A percentile compares a stretch with the other conserved stretches of the same genome.
Conservation (phyloP, 2,888 invertebrate species). For the Petrophora chlorosata region DNA sequence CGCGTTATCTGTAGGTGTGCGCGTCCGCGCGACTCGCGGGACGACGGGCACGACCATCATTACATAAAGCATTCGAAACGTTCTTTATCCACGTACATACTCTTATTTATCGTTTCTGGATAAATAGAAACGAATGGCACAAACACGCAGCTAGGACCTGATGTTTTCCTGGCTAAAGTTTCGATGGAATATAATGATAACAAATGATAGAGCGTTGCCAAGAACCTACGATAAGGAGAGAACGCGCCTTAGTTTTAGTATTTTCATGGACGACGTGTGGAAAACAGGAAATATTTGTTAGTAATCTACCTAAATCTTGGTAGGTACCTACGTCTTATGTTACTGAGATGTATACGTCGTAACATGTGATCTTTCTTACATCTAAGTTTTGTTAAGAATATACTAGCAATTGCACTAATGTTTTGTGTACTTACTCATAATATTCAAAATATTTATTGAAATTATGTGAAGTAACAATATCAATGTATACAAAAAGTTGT, state of each 20-base stretch:
- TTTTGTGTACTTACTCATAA: too few relatives aligned
- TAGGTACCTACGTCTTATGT: too few relatives aligned
- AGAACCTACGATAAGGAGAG: constrained; percentile 22
- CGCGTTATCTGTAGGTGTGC: constrained; percentile 57
- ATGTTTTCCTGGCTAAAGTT: constrained; percentile 24
- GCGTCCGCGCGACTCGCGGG: constrained; percentile 26
- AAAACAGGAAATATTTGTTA: constrained; percentile 6
- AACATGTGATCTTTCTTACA: too few relatives aligned
- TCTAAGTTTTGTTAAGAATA: too few relatives aligned
- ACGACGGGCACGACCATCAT: constrained; percentile 45
- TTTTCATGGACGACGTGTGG: constrained; percentile 9
- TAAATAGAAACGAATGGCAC: constrained; percentile 29
- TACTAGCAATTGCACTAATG: too few relatives aligned
- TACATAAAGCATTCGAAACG: constrained; percentile 54
- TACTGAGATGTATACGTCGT: too few relatives aligned
- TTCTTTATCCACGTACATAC: constrained; percentile 35
- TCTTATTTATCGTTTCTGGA: constrained; percentile 36
- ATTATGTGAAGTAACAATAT: too few relatives aligned
- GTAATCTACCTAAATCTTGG: too few relatives aligned
- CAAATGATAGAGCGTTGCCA: constrained; percentile 36
- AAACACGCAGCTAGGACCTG: constrained; percentile 19
- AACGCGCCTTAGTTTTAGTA: constrained; percentile 6
- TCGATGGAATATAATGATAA: constrained; percentile 32
- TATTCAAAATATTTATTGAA: too few relatives aligned
- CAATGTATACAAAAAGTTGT: too few relatives aligned